A percentile compares a stretch with the other conserved stretches of the same genome.
phyloP scores from a whole-genome alignment of 53 echinoderm and acorn worm species.

The Pentamera pediparva region DNA sequence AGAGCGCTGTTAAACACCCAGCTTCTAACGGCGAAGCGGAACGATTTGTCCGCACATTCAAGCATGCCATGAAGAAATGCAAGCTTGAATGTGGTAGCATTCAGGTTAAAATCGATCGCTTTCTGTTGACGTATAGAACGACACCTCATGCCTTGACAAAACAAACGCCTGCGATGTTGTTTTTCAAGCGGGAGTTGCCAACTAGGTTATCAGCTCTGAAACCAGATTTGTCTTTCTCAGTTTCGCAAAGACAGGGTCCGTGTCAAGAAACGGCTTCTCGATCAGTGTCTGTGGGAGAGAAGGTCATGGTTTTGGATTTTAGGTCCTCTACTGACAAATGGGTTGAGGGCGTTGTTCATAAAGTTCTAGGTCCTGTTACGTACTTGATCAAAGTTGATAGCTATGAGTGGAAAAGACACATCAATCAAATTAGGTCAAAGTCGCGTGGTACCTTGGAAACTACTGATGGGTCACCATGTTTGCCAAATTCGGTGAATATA shows the following conservation, averaged over 20 bases:
- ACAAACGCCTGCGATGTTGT: background rate
- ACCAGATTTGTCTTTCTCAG: too few species aligned
- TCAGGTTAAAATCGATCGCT: background rate
- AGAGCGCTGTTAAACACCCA: conserved; percentile 29
- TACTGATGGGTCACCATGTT: too few species aligned
- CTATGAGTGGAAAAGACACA: conserved; percentile 13
- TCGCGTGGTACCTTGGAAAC: too few species aligned
- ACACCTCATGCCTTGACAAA: conserved; percentile 15
- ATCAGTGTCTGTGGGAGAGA: background rate
- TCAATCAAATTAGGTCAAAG: conserved; percentile 22
- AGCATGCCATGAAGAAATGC: conserved; percentile 22
- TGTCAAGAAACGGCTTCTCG: background rate
- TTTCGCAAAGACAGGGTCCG: background rate
- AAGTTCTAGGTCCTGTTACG: conserved; percentile 9
- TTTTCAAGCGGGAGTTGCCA: background rate
- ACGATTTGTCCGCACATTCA: conserved; percentile 38
- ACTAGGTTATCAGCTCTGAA: background rate
- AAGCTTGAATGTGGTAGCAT: background rate
- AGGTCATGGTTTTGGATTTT: conserved; percentile 10
- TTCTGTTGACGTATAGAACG: background rate
- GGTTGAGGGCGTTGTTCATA: background rate
- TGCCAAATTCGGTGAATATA: too few species aligned
- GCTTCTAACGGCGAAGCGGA: conserved; percentile 31
- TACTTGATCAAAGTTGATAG: background rate
- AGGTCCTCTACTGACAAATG: background rate